Evolutionary conservation across 1,140 invertebrate genomes (phyloP), one percentile per base, ranked within the genome.

Genomic region (Bombus superbus): DNA sequence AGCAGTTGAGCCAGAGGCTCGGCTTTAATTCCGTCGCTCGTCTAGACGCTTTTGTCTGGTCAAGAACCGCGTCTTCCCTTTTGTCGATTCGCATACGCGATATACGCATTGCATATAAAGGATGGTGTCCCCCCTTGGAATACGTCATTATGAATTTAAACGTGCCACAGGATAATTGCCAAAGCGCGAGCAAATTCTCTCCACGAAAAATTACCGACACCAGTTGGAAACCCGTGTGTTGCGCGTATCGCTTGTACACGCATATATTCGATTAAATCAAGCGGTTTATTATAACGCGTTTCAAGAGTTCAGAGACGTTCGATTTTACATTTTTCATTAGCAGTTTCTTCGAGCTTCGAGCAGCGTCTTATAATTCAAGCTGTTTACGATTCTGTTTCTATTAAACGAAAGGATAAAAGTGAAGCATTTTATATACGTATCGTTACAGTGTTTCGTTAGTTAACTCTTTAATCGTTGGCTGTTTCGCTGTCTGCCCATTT

Each of bases 31-130:
- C 79, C 68, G 68, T n/a, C 35, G 78, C 64, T 81, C 68, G 79
- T 81, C 79, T 62, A 81, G 79, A 81, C 79, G 79, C 68, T 73
- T 81, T 81, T 81, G 68, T 72, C 79, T 59, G 79, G 47, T 38
- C 68, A 73, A 81, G 79, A 81, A 81, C 79, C 68, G 68, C 79
- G 53, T 81, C 79, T 73, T 81, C 79, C 53, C 47, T 22, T 81
- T 81, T 73, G 79, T 73, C 79, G 68, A 42, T 81, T 59, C 79
- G 47, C 79, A 35, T 57, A 59, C 68, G n/a, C 78, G 64, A 80
- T 40, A 57, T 40, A 72, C 35, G 42, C 44, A 15, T 28, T 18
- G 35, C 22, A 32, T 28, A 32, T 42, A 53, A 72, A 44, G 38
- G n/a, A 32, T 9, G 25, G 28, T 59, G 13, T 38, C 47, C 73